Conservation (phyloP, 2,113 vertebrate genomes). For the Rhynchomys soricoides region DNA sequence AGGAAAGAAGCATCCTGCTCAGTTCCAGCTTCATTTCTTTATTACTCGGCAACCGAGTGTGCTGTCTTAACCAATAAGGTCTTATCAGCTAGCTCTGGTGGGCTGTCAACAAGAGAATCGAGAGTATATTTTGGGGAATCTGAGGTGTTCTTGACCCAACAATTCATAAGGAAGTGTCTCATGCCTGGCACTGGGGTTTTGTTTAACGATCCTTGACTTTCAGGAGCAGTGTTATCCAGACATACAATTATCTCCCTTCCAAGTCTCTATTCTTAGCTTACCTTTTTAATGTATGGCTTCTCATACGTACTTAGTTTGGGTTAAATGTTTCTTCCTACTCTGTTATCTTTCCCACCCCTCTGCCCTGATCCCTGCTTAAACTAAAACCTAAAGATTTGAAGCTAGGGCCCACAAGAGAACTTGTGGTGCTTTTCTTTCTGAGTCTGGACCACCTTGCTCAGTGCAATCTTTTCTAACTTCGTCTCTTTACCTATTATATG, state of each 20-base stretch:
- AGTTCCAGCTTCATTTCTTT: neutral
- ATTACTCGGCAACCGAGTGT: no score
- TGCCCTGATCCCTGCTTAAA: neutral
- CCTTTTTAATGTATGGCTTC: neutral
- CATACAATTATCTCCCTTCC: neutral
- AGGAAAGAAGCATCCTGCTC: neutral
- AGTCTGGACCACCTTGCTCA: neutral
- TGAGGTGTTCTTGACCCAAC: neutral
- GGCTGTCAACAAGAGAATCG: no score
- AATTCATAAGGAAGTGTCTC: neutral
- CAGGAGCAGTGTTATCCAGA: neutral
- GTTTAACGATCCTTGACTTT: neutral
- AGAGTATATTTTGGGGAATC: neutral
- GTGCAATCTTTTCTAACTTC: neutral
- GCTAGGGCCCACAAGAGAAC: neutral
- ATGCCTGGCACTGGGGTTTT: neutral
- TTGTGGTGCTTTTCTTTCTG: neutral
- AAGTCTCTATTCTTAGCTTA: neutral
- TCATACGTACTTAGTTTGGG: neutral
- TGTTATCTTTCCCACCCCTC: neutral
- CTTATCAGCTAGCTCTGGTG: neutral
- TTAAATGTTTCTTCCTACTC: neutral
- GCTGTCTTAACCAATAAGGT: neutral
- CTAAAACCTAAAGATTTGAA: neutral
- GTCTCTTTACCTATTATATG: no score